A percentile compares a stretch with the other conserved stretches of the same genome.
These are phyloP conservation scores for Chionoecetes opilio DNA, from an alignment of 1,140 invertebrate genomes.

Conservation along the genomic window DNA sequence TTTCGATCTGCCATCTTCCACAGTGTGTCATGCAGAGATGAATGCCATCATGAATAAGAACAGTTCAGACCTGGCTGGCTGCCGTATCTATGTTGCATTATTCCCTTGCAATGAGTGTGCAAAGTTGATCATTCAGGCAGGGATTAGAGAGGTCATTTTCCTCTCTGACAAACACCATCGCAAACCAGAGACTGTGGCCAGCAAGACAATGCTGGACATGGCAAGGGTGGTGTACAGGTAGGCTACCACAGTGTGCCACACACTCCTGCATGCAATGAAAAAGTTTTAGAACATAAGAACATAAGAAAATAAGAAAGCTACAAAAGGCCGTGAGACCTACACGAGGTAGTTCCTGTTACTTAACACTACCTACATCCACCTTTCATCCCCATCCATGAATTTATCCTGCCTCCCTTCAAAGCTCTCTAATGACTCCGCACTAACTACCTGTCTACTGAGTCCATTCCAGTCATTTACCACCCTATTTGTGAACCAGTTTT, in stretches of 20 bases:
- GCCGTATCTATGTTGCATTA: slow-evolving; percentile 85
- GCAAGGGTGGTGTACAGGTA: slow-evolving; percentile 71
- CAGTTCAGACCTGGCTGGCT: slow-evolving; percentile 84
- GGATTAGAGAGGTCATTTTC: slow-evolving; percentile 84
- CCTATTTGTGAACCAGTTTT: too few species aligned
- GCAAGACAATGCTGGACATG: slow-evolving; percentile 63
- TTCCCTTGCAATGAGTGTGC: slow-evolving; percentile 88
- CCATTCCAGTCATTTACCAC: too few species aligned
- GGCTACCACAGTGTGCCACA: not conserved
- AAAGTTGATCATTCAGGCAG: slow-evolving; percentile 86
- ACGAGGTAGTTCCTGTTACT: too few species aligned
- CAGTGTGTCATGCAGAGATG: slow-evolving; percentile 88
- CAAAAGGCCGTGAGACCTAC: too few species aligned
- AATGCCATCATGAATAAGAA: slow-evolving; percentile 88
- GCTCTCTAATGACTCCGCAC: too few species aligned
- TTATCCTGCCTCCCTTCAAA: too few species aligned
- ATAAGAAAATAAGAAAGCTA: too few species aligned
- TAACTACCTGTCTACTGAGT: too few species aligned
- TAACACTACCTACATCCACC: too few species aligned
- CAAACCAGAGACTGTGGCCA: slow-evolving; percentile 52
- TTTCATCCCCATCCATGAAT: too few species aligned
- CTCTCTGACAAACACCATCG: slow-evolving; percentile 84
- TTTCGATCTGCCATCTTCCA: slow-evolving; percentile 76
- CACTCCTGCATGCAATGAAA: not conserved
- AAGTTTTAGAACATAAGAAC: too few species aligned